A percentile compares a stretch with the other conserved stretches of the same genome.
phyloP scores from a whole-genome alignment of 2,797 vertebrate species.

The Astyanax mexicanus region DNA sequence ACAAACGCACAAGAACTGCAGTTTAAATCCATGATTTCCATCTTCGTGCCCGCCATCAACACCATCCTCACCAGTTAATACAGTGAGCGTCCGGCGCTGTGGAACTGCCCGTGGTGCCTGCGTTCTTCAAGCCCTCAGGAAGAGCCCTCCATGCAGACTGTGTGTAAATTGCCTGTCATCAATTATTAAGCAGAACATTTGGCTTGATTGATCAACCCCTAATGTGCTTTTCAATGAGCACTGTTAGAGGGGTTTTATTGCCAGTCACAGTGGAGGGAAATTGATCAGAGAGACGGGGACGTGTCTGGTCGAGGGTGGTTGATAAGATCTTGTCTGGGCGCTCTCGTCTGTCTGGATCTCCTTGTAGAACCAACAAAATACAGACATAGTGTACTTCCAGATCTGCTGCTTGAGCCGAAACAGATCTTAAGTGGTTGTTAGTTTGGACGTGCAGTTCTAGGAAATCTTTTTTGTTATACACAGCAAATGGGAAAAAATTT shows the following conservation, averaged over 20 bases:
- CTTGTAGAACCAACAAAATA: not conserved
- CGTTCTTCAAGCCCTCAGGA: slow-evolving; percentile 27
- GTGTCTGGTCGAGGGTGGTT: slow-evolving; percentile 16
- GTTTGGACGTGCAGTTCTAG: not conserved
- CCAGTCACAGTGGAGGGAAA: slow-evolving; percentile 50
- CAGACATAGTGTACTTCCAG: not conserved
- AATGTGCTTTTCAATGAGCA: slow-evolving; percentile 62
- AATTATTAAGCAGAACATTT: slow-evolving; percentile 64
- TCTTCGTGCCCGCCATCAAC: not conserved
- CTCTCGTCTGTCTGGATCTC: not conserved
- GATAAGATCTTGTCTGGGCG: slow-evolving; percentile 19
- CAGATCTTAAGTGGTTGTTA: not conserved
- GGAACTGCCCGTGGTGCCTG: slow-evolving; percentile 45
- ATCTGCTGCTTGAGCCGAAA: not conserved
- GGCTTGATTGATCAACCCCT: slow-evolving; percentile 58
- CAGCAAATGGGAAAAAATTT: no score
- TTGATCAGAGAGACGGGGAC: slow-evolving; percentile 9
- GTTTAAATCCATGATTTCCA: no score
- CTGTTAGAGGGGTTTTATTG: slow-evolving; percentile 51
- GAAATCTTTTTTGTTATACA: not conserved
- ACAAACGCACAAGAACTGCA: no score
- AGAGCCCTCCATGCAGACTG: slow-evolving; percentile 32
- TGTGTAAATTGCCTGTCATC: slow-evolving; percentile 60
- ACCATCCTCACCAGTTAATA: slow-evolving; percentile 42
- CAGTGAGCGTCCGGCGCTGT: slow-evolving; percentile 14